Conservation (phyloP, 2,888 invertebrate genomes). For the Sepiola atlantica region DNA sequence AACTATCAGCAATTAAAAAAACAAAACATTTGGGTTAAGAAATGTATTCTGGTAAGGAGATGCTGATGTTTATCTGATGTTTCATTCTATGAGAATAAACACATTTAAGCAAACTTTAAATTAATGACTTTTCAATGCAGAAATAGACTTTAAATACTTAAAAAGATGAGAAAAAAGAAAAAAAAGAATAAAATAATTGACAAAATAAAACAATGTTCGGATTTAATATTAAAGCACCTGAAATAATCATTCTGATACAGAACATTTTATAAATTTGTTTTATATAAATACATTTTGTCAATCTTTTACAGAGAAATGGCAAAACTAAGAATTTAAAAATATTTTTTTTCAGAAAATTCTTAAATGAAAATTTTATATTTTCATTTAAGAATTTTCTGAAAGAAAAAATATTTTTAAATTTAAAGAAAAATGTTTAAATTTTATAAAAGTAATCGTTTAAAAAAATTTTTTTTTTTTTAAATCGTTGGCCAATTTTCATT, state of each 20-base stretch:
- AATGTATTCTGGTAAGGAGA: background rate
- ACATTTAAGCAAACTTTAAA: background rate
- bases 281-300: background rate
- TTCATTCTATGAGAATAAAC: background rate
- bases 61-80: background rate
- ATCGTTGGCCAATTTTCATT: too few relatives aligned
- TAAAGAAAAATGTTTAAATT: too few relatives aligned
- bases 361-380: background rate
- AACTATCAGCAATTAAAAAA: too few relatives aligned
- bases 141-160: background rate
- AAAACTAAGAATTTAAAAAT: too few relatives aligned
- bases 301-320: background rate
- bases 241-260: background rate
- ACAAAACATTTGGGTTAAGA: background rate
- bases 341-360: background rate
- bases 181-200: background rate
- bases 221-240: too few relatives aligned
- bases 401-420: too few relatives aligned
- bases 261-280: background rate
- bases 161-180: background rate
- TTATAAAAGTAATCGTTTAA: too few relatives aligned
- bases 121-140: background rate
- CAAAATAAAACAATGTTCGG: background rate
- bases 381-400: background rate
- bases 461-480: too few relatives aligned